Conservation (phyloP, 2,113 vertebrate species). For the Odobenus rosmarus region DNA sequence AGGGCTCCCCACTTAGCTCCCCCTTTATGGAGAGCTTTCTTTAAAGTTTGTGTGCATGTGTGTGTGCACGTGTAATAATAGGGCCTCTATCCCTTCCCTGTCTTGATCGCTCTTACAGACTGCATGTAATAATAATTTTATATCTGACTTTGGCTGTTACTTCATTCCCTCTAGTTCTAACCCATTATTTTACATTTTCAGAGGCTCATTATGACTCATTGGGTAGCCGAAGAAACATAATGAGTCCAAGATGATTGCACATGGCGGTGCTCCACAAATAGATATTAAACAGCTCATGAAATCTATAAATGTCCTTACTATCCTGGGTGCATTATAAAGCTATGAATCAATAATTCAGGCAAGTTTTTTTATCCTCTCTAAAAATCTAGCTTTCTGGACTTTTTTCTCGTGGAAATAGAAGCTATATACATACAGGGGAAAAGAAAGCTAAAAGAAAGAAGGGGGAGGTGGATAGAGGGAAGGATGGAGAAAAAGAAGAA, state of each 20-base stretch:
- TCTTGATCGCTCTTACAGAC: constrained; percentile 68
- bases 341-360: constrained; percentile 82
- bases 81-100: neutral
- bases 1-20: neutral
- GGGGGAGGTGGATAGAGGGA: neutral
- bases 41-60: neutral
- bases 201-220: constrained; percentile 83
- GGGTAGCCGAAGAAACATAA: constrained; percentile 82
- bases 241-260: constrained; percentile 79
- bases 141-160: constrained; percentile 77
- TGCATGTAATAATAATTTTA: constrained; percentile 73
- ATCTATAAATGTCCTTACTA: constrained; percentile 82
- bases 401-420: constrained; percentile 58
- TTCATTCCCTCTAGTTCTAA: constrained; percentile 82
- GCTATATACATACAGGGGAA: neutral
- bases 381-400: constrained; percentile 70
- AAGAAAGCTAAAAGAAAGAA: constrained; percentile 34
- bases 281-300: constrained; percentile 82
- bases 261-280: constrained; percentile 80
- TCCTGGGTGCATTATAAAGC: constrained; percentile 79
- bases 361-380: constrained; percentile 75
- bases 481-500: neutral
- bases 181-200: constrained; percentile 84
- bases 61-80: neutral
- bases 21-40: neutral